Base-by-base conservation (phyloP, 2,113 vertebrate species). In the Scomber colias region DNA sequence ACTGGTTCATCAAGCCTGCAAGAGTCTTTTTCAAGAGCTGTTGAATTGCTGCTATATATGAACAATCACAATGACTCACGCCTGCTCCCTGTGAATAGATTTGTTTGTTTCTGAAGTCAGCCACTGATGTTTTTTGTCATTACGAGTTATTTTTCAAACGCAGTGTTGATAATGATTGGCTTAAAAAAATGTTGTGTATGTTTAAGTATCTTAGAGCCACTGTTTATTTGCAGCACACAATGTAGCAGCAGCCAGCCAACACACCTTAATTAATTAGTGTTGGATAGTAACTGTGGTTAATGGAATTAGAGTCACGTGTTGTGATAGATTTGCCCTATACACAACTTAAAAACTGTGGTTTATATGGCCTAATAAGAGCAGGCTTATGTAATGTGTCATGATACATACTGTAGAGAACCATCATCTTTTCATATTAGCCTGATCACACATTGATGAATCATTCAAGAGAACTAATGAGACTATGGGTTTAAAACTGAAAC, bases 1-100 rank as follows among this genome's bases (percentile, higher is more conserved):
- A 94, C 94, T 81, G 91, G 72, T 88, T 84, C 83, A 85, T 92
- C 75, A 91, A 87, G 79, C 87, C 76, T 5, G 19, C 74, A 78
- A 57, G 59, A 89, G 77, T 82, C 62, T 85, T 83, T 84, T 85
- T 84, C 76, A 82, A 90, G 85, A 83, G 82, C 67, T 67, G 63
- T 60, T 85, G 75, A 91, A 91, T 87, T 21, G 49, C 55, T 77
- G 87, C 82, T 88, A 82, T 86, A 82, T 81, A 87, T 90, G 75
- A 87, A 66, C 70, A 83, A 90, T 81, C 75, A 86, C 79, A 86
- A 59, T 84, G 87, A 90, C 73, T 91, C 90, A 84, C 60, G 71
- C 66, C 82, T 44, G 48, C 84, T 79, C 51, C 17, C 48, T 7
- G 44, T 82, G 54, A 79, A 82, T 56, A 64, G 17, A 75, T 48